Evolutionary conservation across 1,140 invertebrate species (phyloP), one percentile per base, ranked within the genome.

Genomic region (Drosophila mayri): DNA sequence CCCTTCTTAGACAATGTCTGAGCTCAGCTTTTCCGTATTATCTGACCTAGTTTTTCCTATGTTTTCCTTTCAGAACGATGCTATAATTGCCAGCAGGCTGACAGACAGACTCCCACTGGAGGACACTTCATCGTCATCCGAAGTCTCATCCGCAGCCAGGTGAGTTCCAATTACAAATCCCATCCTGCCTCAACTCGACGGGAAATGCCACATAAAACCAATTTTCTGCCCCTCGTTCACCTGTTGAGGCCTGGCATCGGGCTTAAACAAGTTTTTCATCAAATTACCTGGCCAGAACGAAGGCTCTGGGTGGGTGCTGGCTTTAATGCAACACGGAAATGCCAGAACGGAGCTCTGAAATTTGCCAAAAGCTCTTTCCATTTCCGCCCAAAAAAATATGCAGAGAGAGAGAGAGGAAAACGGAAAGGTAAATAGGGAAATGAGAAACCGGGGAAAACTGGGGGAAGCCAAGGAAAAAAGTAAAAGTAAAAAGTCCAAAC

Each of bases 311-410:
- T 50, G 63, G 76, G 35, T 40, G 25, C 22, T 40, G 43, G 74
- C 70, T 90, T 88, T 90, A 88, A 88, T 79, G 77, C 74, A 79
- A 81, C 62, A 61, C 85, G 84, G 81, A 90, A 85, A 84, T 81
- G 73, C 70, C 77, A 62, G 77, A 84, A 70, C 76, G 77, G 79
- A 62, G 65, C 73, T 57, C 54, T 46, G 71, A 44, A 54, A 80
- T 40, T 60, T 58, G 57, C 60, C 38, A 54, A 65, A 60, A 72
- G 71, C 67, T 73, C 67, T 72, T 70, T 64, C 63, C 81, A 84
- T 84, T 80, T 77, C 76, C 76, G 63, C 61, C 37, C 52, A 80
- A 85, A 63, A 63, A 50, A 55, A 57, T 22, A 57, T 22, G 25
- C 40, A 41, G 30, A 38, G 32, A 10, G 32, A 28, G 30, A 41